Base-by-base conservation (phyloP, 2,888 invertebrate species). In the Cantharis flavilabris region DNA sequence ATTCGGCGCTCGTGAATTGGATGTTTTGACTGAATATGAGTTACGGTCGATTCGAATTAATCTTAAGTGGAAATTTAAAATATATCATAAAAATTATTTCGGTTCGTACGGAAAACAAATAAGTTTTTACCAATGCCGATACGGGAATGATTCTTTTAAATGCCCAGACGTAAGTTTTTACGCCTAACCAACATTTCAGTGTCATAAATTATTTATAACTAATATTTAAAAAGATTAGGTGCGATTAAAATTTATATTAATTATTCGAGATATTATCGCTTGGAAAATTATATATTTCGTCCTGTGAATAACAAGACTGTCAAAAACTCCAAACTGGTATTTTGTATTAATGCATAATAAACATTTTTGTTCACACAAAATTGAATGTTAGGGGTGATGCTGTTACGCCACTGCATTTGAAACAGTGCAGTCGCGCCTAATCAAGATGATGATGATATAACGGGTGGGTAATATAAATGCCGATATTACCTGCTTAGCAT, bases 21-120 rank as follows among this genome's bases (percentile, higher is more conserved):
- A 79, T 82, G 80, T 82, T 82, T 82, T 82, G 81, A 81, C 80
- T 77, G 80, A 77, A 79, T 77, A 79, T 80, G 81, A 82, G 78
- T 82, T 82, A 81, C 77, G 74, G 28, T 72, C 72, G 70, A 73
- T 73, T 70, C 62, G 65, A 70, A 76, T 73, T 72, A 76, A 72
- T 70, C 18, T 72, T 70, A 69, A 72, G 33, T 72, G 70, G 70
- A 76, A 72, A 64, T 65, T 75, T 69, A 69, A 67, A 67, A 67
- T 67, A 49, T 49, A 49, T 49, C 49, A n/a, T 49, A 49, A 49
- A 49, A 49, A 49, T 49, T 49, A 49, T 49, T 49, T 5, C n/a
- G 11, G 3, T 49, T 9, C 49, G 49, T 49, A n/a, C 49, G 49
- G n/a, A 49, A 49, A 49, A 49, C 49, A 49, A 49, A 49, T n/a